Evolutionary conservation across 2,888 invertebrate genomes (phyloP).

Genomic region (Lymantria monacha): DNA sequence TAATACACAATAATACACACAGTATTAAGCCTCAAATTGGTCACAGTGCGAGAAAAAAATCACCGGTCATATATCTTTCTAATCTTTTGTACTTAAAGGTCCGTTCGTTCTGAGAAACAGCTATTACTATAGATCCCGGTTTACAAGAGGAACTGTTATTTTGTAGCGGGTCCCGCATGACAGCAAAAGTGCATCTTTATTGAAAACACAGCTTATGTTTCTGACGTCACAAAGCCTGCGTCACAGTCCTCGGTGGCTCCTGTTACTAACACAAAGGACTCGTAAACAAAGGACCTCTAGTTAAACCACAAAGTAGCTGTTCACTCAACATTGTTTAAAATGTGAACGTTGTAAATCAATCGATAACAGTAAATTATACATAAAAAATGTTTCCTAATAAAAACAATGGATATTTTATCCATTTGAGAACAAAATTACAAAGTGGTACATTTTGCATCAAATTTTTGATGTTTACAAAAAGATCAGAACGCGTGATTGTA

Average conservation of each 20-base stretch:
- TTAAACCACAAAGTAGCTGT: slow-evolving; percentile 72
- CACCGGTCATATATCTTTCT: slow-evolving; percentile 63
- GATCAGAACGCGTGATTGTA: too few relatives aligned
- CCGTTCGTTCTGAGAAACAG: slow-evolving; percentile 67
- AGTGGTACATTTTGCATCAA: too few relatives aligned
- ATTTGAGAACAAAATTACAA: not conserved
- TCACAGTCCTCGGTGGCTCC: slow-evolving; percentile 49
- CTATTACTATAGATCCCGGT: slow-evolving; percentile 69
- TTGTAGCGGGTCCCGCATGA: slow-evolving; percentile 58
- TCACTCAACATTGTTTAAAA: slow-evolving; percentile 52
- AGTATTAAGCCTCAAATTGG: slow-evolving; percentile 72
- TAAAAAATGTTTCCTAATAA: slow-evolving; percentile 14
- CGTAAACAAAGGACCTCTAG: slow-evolving; percentile 57
- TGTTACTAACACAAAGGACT: slow-evolving; percentile 66
- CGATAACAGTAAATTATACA: slow-evolving; percentile 32
- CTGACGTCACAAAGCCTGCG: slow-evolving; percentile 70
- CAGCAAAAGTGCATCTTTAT: slow-evolving; percentile 75
- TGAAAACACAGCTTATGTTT: slow-evolving; percentile 45
- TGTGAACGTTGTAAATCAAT: slow-evolving; percentile 53
- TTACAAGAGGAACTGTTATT: slow-evolving; percentile 76
- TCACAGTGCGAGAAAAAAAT: slow-evolving; percentile 63
- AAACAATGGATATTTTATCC: too few relatives aligned
- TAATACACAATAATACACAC: too few relatives aligned
- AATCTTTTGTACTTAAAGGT: slow-evolving; percentile 60
- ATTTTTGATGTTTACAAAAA: too few relatives aligned